Base-by-base conservation (phyloP, 2,888 invertebrate species). In the Polydrusus pterygomalis region DNA sequence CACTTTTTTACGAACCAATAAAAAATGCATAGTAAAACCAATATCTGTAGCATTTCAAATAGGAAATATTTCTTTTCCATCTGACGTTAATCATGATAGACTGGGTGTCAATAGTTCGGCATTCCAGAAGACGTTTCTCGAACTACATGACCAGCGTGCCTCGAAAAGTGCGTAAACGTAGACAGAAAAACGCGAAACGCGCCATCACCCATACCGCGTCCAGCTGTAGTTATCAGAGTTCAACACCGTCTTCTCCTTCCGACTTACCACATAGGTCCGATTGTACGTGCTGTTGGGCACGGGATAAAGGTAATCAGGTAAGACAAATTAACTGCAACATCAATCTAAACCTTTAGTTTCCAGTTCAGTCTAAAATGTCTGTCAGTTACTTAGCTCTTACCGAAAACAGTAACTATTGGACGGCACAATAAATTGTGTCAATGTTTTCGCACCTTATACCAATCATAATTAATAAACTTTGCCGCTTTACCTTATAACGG, bases 71-170 rank as follows among this genome's bases (percentile, higher is more conserved):
- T 5, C 25, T 25, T 25, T 25, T 25, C 5, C 25, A 25, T 25
- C 25, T 25, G 25, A 25, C 25, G 30, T 34, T 34, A 43, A 9
- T n/a, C 80, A 94, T 93, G 93, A 93, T 94, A 84, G 93, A 93
- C 88, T 93, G 93, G 93, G 93, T 93, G 79, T 93, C 93, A 77
- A 93, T 94, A 82, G 93, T 93, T 78, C 91, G 93, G 72, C 92
- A 93, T 83, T 93, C 93, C 77, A 88, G 92, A 74, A 90, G 93
- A 65, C 89, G 93, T 64, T 93, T 94, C 86, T 93, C 93, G 78
- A 92, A 92, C 85, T 93, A 93, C 86, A 90, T 93, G 86, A 91
- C 91, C 84, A 89, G 90, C 8, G 90, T 91, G 77, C 93, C 93
- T 58, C 90, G 89, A 81, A 92, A 91, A 86, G 91, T 92, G 77